Conservation (phyloP, 37 sponge, comb jelly and placozoan species). For the Ianthella basta region DNA sequence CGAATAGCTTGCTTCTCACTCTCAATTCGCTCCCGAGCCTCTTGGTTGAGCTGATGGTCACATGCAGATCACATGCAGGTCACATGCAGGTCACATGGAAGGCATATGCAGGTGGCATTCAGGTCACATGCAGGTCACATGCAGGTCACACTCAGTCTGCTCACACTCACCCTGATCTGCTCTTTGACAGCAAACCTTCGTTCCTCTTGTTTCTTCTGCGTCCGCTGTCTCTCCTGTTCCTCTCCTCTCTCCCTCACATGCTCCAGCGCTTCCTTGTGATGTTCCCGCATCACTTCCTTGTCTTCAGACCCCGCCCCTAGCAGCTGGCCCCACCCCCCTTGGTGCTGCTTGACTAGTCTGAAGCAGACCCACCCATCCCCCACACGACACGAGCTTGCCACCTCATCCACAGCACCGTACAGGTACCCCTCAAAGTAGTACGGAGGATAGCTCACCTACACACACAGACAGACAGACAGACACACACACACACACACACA, state of each 20-base stretch:
- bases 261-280: slow-evolving; percentile 42
- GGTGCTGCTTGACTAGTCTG: slow-evolving; percentile 48
- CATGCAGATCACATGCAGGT: slow-evolving; percentile 3
- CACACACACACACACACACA: background rate
- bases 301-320: slow-evolving; percentile 30
- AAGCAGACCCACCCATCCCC: slow-evolving; percentile 79
- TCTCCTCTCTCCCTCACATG: slow-evolving; percentile 40
- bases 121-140: slow-evolving; percentile 42
- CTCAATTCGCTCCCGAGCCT: slow-evolving; percentile 73
- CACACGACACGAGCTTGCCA: slow-evolving; percentile 53
- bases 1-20: slow-evolving; percentile 82
- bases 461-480: background rate
- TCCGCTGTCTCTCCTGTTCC: slow-evolving; percentile 51
- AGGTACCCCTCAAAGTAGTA: slow-evolving; percentile 85
- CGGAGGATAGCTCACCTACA: slow-evolving; percentile 71
- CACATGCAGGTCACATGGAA: background rate
- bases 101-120: slow-evolving; percentile 42
- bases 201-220: slow-evolving; percentile 73
- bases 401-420: slow-evolving; percentile 61
- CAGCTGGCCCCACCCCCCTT: slow-evolving; percentile 58
- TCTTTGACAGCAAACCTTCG: slow-evolving; percentile 67
- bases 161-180: slow-evolving; percentile 61
- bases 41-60: slow-evolving; percentile 72
- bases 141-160: background rate
- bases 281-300: too few species aligned